phyloP scores from a whole-genome alignment of 2,888 invertebrate species.

The Acanthosepion pharaonis region DNA sequence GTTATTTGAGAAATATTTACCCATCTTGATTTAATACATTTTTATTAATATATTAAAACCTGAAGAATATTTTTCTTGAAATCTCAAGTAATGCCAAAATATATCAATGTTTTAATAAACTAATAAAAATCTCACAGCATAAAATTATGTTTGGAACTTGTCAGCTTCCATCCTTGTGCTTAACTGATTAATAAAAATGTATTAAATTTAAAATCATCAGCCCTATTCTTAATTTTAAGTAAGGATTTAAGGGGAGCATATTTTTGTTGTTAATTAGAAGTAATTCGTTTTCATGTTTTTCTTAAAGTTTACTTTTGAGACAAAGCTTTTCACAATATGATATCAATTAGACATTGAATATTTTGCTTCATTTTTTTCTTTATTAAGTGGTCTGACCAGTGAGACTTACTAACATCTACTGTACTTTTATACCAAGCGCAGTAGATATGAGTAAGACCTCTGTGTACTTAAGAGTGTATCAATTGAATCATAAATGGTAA shows the following conservation, averaged over 20 bases:
- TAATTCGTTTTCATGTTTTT: too few relatives aligned
- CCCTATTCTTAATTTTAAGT: too few relatives aligned
- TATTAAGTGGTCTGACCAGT: neutral
- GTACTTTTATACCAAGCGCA: neutral
- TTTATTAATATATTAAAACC: neutral
- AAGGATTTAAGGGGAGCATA: too few relatives aligned
- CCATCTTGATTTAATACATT: neutral
- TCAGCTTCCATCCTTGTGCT: too few relatives aligned
- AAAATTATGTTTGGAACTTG: too few relatives aligned
- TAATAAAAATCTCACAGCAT: too few relatives aligned
- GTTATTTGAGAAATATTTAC: neutral
- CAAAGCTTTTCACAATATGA: neutral
- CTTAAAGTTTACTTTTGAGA: neutral
- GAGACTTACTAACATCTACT: slow-evolving; percentile 6
- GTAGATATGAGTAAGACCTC: neutral
- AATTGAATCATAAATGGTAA: neutral
- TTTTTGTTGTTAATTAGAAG: too few relatives aligned
- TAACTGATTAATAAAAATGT: too few relatives aligned
- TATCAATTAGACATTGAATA: neutral
- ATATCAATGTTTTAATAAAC: too few relatives aligned
- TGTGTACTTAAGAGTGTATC: neutral
- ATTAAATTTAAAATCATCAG: too few relatives aligned
- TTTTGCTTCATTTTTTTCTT: neutral
- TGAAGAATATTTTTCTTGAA: neutral
- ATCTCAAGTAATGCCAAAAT: too few relatives aligned